Conservation (phyloP, 2,113 vertebrate species). For the Ictalurus furcatus region DNA sequence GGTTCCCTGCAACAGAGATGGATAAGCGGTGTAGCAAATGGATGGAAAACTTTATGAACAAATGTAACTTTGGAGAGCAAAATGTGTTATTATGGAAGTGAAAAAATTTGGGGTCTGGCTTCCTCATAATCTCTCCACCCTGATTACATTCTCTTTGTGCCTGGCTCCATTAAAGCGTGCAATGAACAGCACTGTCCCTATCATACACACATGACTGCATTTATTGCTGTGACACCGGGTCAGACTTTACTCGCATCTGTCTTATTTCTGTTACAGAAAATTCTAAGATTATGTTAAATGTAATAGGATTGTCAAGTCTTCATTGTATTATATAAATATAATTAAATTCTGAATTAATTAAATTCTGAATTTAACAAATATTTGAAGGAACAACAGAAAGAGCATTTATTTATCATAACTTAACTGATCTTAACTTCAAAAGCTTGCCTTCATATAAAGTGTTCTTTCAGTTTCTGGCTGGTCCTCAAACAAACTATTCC, state of each 20-base stretch:
- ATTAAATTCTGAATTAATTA: constrained; percentile 11
- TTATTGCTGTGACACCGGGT: constrained; percentile 35
- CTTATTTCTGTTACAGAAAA: constrained; percentile 4
- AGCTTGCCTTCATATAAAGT: not conserved
- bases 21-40: too few species aligned
- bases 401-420: not conserved
- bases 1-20: too few species aligned
- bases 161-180: constrained; percentile 23
- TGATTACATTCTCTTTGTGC: constrained; percentile 29
- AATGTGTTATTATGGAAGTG: constrained; percentile 13
- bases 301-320: not conserved
- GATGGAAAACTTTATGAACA: not conserved
- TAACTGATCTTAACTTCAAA: not conserved
- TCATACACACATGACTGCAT: constrained; percentile 35
- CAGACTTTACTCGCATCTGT: constrained; percentile 2
- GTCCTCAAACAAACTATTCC: not conserved
- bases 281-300: not conserved
- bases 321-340: not conserved
- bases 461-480: not conserved
- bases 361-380: not conserved
- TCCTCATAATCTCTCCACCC: constrained; percentile 27
- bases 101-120: constrained; percentile 13
- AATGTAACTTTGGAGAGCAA: constrained; percentile 21
- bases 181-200: not conserved
- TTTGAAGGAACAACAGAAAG: not conserved